Evolutionary conservation across 2,113 vertebrate genomes (phyloP), one percentile per base, ranked within the genome.

Genomic region (Tyrannus savana): DNA sequence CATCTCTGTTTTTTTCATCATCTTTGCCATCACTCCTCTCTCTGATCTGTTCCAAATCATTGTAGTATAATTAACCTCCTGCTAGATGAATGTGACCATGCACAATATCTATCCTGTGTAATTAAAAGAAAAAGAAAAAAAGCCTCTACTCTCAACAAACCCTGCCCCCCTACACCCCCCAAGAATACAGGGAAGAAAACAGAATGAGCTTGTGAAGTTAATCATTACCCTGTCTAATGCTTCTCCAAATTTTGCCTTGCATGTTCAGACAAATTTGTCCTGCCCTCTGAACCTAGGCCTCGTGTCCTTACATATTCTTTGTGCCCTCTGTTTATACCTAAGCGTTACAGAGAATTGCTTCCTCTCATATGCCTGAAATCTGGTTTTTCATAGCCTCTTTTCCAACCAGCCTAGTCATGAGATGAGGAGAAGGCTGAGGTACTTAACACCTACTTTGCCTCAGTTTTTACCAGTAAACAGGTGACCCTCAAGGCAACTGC

Each of bases 151-250:
- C 10, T 58, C 6, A 24, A 31, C 9, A 28, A 63, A 41, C 60
- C 8, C 17, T 49, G 11, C 49, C 1, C 30, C 19, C 8, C 5
- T n/a, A 10, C 3, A 1, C 11, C 13, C 12, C 6, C 12, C 5
- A 53, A 37, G 50, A 84, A 25, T 28, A 41, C 11, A 50, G 49
- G n/a, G 69, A 83, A 47, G 9, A 66, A 74, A 83, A 6, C 5
- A 52, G 56, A 66, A 53, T 77, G 66, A 59, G 11, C 6, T n/a
- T 62, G 27, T 66, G 52, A 37, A 63, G 23, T 60, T 37, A 37
- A 6, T 67, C 12, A 23, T 47, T 30, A 76, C 24, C 10, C 19
- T 90, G 12, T 47, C 23, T 64, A 27, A 16, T 22, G 13, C 7
- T 30, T 23, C 6, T 22, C 13, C 9, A 13, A 3, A 28, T 83